Evolutionary conservation across 2,797 vertebrate genomes (phyloP), one percentile per base, ranked within the genome.

Genomic region (Sparidentex hasta): DNA sequence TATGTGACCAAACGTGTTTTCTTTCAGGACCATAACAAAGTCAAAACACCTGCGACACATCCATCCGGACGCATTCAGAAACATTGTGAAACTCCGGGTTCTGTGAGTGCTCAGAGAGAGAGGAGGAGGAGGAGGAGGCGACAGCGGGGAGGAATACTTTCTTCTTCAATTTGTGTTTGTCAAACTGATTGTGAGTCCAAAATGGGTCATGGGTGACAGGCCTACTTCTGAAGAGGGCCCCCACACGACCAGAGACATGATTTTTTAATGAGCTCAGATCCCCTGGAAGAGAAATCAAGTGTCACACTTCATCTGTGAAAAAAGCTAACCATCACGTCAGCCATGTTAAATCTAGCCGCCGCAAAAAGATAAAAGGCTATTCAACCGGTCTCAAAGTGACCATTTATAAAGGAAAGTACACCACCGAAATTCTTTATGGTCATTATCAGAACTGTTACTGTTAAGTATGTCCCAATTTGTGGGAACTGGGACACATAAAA

Each of bases 1-100:
- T 11, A 44, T 43, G 18, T 70, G 41, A 64, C 67, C 48, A 33
- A 41, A 7, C 61, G 51, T 59, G 5, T 81, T 13, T 71, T 74
- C 85, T 94, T 94, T 84, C 94, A 99, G 98, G 95, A 95, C 89
- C 86, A 98, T 99, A 85, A 96, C 96, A 80, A 98, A 97, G 81
- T 97, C 97, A 62, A 97, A 96, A 94, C 94, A 96, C 57, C 96
- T 99, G 9, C 91, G 89, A 41, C 88, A 88, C 90, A 97, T 99
- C 72, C 89, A 98, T 57, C 86, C 90, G 61, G 91, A 96, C 61
- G 96, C 97, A 23, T 99, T 99, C 93, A 95, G 93, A 87, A 95
- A 95, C 87, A 96, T 97, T 11, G 91, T 93, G 0, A 97, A 91
- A 71, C 97, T 99, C 7, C 91, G 72, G 90, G 94, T 95, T 89